Evolutionary conservation across 2,888 invertebrate species (phyloP), one percentile per base, ranked within the genome.

Genomic region (Brenthis ino): DNA sequence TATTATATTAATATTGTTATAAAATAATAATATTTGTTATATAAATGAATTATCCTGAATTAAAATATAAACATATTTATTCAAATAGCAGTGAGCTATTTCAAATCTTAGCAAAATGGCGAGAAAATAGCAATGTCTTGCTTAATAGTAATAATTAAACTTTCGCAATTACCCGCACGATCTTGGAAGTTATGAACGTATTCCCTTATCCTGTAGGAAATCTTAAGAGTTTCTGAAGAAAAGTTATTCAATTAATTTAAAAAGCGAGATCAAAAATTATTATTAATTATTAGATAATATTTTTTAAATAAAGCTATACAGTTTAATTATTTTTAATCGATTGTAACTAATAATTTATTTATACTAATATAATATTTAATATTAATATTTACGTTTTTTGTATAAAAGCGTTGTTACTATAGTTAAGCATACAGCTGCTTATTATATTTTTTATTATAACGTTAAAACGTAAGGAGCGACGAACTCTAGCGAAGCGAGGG

Each of bases 91-190:
- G 2, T 47, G 14, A 48, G 24, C 5, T 65, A 48, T 72, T 64
- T 67, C 50, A 3, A 55, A 55, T 65, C 64, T 71, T 64, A 12
- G 24, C 53, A 53, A 61, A 63, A 63, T 67, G 53, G 57, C 57
- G 56, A 60, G 58, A 53, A 70, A 66, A 58, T 56, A 63, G 58
- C 61, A 57, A 50, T 63, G 67, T 65, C 66, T 66, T 57, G 64
- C 54, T 73, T 67, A 71, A 73, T 71, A 69, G 70, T 72, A 73
- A 75, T 74, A 74, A 75, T 75, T 74, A 74, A 75, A 75, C 74
- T 75, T 75, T 75, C 68, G 72, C 74, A 75, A 75, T 75, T 75
- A 75, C 67, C 72, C 67, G 69, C 64, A 72, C 72, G 69, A 71
- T 68, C 72, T 66, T 64, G 56, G 56, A 68, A 73, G 70, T 73